Percentiles rank a stretch among this genome's conserved stretches.
phyloP scores from a whole-genome alignment of 2,113 vertebrate genomes.

The Sclerurus mexicanus region DNA sequence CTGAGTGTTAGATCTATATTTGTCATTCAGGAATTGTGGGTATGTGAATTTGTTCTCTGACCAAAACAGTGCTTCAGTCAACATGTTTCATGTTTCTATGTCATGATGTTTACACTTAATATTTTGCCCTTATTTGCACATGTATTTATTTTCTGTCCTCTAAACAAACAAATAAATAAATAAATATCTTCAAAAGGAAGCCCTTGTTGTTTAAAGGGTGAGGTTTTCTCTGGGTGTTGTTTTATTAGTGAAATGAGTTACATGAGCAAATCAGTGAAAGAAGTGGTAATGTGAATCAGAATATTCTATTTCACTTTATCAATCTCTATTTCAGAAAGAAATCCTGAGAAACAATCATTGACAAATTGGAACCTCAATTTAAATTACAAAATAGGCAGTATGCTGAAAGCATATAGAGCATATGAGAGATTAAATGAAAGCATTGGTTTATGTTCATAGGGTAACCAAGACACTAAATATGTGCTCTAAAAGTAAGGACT shows the following conservation, averaged over 20 bases:
- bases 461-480: neutral
- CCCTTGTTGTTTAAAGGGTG: neutral
- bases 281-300: neutral
- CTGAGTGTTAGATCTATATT: neutral
- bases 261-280: conserved; percentile 16
- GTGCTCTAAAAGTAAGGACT: neutral
- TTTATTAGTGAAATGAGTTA: neutral
- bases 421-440: neutral
- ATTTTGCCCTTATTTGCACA: neutral
- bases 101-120: neutral
- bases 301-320: conserved; percentile 20
- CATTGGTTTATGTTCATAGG: neutral
- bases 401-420: neutral
- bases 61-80: neutral
- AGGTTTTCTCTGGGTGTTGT: neutral
- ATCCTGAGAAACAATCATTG: conserved; percentile 1
- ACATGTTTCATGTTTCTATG: neutral
- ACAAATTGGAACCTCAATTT: conserved; percentile 26
- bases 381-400: conserved; percentile 10
- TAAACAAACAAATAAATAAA: neutral
- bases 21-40: neutral
- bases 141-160: neutral
- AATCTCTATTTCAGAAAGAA: conserved; percentile 36
- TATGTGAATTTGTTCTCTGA: neutral
- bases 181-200: neutral